Base-by-base conservation (phyloP, 2,797 vertebrate species). In the Staurois parvus region DNA sequence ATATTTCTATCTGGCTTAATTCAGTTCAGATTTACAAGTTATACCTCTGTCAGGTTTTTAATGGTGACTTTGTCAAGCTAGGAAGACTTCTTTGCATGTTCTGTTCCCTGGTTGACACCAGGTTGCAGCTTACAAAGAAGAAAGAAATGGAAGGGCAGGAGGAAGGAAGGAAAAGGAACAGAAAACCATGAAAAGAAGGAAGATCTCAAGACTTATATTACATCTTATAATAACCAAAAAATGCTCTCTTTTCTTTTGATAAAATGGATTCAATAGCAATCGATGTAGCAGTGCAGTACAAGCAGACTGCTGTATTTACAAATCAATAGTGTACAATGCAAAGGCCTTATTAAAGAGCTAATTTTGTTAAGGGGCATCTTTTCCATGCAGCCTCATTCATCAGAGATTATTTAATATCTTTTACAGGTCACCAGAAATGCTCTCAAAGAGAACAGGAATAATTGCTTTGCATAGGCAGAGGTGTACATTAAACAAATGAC, bases 401-500 rank as follows among this genome's bases (percentile, higher is more conserved):
- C 76, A 77, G 76, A 64, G 76, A 40, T 37, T 64, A 64, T 64
- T 64, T 77, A 62, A 77, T 77, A 34, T 77, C 56, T 77, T 52
- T 64, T 24, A 26, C n/a, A 56, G 66, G 76, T 32, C 24, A n/a
- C 76, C n/a, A 52, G 34, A 64, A 40, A 52, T 59, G 30, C 48
- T 76, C 52, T 76, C 30, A 4, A 9, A 62, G 29, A 76, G 56
- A 62, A 62, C 17, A 76, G 62, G 76, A 77, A 28, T 77, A 77
- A 77, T 77, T 77, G 56, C 32, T 66, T 77, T 77, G 56, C 32
- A 64, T 40, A 64, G 26, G 62, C 76, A 64, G 76, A 29, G 64
- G 26, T 32, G 37, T 30, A 32, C 26, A 77, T 28, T 40, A 77
- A 76, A 64, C 52, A 24, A 34, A 76, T 76, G 52, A 77, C 34